These are phyloP conservation scores for Toxotes lorentzi DNA, from an alignment of 2,797 vertebrate species.

Conservation along the genomic window DNA sequence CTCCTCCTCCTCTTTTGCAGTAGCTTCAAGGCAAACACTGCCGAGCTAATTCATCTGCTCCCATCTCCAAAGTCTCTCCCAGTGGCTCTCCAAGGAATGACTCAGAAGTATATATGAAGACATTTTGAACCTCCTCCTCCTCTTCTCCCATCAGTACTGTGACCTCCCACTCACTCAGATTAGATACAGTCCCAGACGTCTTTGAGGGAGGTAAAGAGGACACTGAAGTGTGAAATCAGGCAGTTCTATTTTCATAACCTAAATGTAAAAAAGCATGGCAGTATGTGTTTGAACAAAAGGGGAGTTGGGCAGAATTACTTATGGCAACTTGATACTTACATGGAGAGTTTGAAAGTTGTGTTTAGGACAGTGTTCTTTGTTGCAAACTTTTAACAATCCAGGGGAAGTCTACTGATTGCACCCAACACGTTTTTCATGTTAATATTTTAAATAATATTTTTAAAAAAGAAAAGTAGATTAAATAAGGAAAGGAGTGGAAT, in stretches of 20 bases:
- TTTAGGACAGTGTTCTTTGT: background rate
- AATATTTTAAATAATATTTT: background rate
- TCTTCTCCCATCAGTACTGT: conserved; percentile 26
- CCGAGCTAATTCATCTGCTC: conserved; percentile 16
- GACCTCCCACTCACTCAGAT: conserved; percentile 46
- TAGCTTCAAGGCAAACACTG: conserved; percentile 38
- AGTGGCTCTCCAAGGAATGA: conserved; percentile 18
- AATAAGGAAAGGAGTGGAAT: background rate
- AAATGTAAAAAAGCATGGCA: conserved; percentile 24
- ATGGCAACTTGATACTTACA: background rate
- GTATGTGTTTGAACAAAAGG: conserved; percentile 9
- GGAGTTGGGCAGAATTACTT: background rate
- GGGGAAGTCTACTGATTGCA: background rate
- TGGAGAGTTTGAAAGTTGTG: conserved; percentile 32
- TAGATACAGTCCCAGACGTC: conserved; percentile 22
- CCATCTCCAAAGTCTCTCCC: conserved; percentile 13
- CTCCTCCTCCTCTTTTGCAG: conserved; percentile 29
- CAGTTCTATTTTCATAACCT: conserved; percentile 29
- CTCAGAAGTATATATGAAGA: conserved; percentile 31
- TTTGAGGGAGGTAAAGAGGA: conserved; percentile 32
- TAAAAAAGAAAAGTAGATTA: background rate
- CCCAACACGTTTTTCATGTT: background rate
- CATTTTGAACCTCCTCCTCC: conserved; percentile 23
- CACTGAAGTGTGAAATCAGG: conserved; percentile 39
- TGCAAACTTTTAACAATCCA: conserved; percentile 1